A percentile compares a stretch with the other conserved stretches of the same genome.
These are phyloP conservation scores for Urocitellus parryii DNA, from an alignment of 2,113 vertebrate genomes.

Conservation along the genomic window DNA sequence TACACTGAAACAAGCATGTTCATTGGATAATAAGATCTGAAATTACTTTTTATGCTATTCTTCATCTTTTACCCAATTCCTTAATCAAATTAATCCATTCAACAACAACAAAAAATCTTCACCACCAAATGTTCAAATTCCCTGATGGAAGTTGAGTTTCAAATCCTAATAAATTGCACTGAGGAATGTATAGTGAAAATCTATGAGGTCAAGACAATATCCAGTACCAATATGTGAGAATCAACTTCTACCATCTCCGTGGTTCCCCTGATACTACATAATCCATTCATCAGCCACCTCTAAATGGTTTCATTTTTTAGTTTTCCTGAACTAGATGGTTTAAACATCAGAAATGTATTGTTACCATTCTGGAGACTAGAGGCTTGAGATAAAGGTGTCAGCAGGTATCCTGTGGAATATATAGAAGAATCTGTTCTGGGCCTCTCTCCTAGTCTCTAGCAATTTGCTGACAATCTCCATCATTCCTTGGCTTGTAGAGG, in stretches of 20 bases:
- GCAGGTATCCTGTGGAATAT: background rate
- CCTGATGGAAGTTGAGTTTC: background rate
- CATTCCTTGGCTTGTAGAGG: background rate
- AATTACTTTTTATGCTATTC: constrained; percentile 35
- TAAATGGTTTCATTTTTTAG: background rate
- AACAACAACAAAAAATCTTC: background rate
- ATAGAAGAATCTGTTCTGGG: background rate
- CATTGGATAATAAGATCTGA: constrained; percentile 29
- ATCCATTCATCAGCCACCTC: background rate
- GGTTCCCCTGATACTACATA: background rate
- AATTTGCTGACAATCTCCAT: background rate
- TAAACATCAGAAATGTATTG: constrained; percentile 4
- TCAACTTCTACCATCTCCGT: background rate
- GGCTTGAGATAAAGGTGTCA: background rate
- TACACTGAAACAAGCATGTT: background rate
- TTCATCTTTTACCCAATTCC: background rate
- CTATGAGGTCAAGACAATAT: background rate
- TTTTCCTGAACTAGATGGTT: background rate
- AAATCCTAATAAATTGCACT: constrained; percentile 30
- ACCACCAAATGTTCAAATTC: background rate
- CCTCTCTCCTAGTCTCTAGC: background rate
- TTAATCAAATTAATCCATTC: constrained; percentile 1
- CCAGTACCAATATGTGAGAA: constrained; percentile 1
- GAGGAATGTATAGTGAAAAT: background rate
- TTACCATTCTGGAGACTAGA: background rate